phyloP scores from a whole-genome alignment of 2,888 invertebrate species.

The Callosobruchus maculatus region DNA sequence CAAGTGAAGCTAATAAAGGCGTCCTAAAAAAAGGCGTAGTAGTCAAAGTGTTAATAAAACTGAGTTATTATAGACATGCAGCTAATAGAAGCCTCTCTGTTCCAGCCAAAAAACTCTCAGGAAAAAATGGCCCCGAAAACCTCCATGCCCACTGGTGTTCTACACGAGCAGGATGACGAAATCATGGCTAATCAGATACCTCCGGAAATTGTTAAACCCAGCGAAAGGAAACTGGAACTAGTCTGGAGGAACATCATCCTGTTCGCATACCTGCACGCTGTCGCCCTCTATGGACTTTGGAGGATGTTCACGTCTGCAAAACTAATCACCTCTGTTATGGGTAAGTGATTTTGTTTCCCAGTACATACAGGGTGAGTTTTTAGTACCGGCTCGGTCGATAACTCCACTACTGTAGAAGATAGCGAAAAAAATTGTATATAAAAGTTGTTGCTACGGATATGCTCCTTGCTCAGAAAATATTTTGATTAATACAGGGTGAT shows the following conservation, averaged over 20 bases:
- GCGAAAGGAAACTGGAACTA: slow-evolving; percentile 56
- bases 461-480: too few relatives aligned
- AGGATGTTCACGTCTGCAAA: slow-evolving; percentile 71
- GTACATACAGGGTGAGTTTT: too few relatives aligned
- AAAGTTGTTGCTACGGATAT: too few relatives aligned
- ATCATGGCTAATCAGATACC: slow-evolving; percentile 36
- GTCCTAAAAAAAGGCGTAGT: too few relatives aligned
- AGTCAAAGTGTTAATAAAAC: too few relatives aligned
- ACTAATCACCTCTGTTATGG: slow-evolving; percentile 65
- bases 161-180: slow-evolving; percentile 65
- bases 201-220: slow-evolving; percentile 42
- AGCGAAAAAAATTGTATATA: too few relatives aligned
- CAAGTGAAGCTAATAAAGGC: too few relatives aligned
- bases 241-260: slow-evolving; percentile 85
- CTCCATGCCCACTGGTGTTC: slow-evolving; percentile 54
- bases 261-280: slow-evolving; percentile 71
- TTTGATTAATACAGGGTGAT: too few relatives aligned
- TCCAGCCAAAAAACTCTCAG: neutral
- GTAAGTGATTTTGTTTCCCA: slow-evolving; percentile 55
- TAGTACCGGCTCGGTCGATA: too few relatives aligned
- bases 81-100: too few relatives aligned
- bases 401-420: too few relatives aligned
- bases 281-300: slow-evolving; percentile 73
- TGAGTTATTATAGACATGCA: too few relatives aligned
- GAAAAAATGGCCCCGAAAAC: slow-evolving; percentile 43